These are phyloP conservation scores for Ailuropoda melanoleuca DNA, from an alignment of 2,113 vertebrate genomes.

Conservation along the genomic window DNA sequence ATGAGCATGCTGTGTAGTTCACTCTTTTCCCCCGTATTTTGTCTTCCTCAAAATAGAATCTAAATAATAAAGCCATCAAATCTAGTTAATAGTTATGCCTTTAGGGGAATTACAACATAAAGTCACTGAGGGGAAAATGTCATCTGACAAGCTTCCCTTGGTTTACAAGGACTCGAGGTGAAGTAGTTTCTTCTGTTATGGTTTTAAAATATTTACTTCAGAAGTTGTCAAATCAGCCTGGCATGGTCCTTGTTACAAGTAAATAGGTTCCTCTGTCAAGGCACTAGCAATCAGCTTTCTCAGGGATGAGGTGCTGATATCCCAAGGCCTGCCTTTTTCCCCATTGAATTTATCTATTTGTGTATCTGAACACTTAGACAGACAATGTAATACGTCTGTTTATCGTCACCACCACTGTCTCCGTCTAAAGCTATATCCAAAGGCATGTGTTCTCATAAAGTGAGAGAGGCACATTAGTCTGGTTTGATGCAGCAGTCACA, in stretches of 20 bases:
- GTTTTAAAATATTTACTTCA: slow-evolving; percentile 61
- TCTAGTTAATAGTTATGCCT: slow-evolving; percentile 68
- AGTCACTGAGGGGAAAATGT: slow-evolving; percentile 63
- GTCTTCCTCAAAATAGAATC: slow-evolving; percentile 48
- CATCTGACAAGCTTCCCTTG: slow-evolving; percentile 63
- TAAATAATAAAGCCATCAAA: slow-evolving; percentile 70
- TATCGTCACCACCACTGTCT: not conserved
- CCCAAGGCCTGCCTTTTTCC: slow-evolving; percentile 12
- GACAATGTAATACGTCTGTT: not conserved
- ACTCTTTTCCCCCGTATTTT: not conserved
- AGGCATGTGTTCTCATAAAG: slow-evolving; percentile 41
- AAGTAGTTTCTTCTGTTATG: slow-evolving; percentile 53
- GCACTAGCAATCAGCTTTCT: not conserved
- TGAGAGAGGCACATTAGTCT: not conserved
- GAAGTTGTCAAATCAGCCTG: slow-evolving; percentile 58
- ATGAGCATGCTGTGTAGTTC: slow-evolving; percentile 53
- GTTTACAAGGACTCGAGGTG: slow-evolving; percentile 50
- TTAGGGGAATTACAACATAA: slow-evolving; percentile 47
- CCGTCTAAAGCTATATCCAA: not conserved
- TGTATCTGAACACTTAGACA: not conserved
- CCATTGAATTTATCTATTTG: not conserved
- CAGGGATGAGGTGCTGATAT: not conserved
- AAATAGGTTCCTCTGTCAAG: not conserved
- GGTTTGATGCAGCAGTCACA: not conserved
- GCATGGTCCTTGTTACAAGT: slow-evolving; percentile 43